Evolutionary conservation across 2,888 invertebrate species (phyloP), one percentile per base, ranked within the genome.

Genomic region (Schizotus pectinicornis): DNA sequence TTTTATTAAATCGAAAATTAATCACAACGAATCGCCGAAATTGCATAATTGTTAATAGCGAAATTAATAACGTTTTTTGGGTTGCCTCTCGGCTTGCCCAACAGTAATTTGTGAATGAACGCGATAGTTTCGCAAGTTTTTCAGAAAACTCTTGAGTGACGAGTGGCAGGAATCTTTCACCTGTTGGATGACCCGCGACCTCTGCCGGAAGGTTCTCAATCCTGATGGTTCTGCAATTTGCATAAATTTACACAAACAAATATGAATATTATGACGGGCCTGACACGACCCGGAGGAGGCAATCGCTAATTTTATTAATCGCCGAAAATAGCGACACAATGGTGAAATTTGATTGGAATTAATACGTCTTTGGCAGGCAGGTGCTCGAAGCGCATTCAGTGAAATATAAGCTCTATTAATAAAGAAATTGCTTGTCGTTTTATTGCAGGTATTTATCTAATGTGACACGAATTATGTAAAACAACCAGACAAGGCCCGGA

Each of bases 221-320:
- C 7, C 45, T 9, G 43, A 53, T 11, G 41, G 35, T 58, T 22
- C 22, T 22, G 22, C 22, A 36, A 58, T 58, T 58, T 58, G 32
- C 54, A 59, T 54, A 54, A 42, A 53, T 59, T 59, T 59, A 59
- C 59, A 59, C 49, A 49, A 45, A 43, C 43, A 48, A 49, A 58
- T 47, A 52, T 31, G 43, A 32, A 39, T 53, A 53, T 53, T 58
- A 37, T 31, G 48, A 57, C 57, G 49, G 48, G 34, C 41, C 42
- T 49, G 58, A 58, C 53, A 57, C 12, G 36, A 34, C 12, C 9
- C n/a, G 3, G 9, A 31, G 34, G 36, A 42, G 34, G 47, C 33
- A 36, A 54, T 54, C 34, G 41, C 45, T 39, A 39, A 47, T 41
- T 54, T 22, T 47, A 47, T 54, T 42, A 54, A 47, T 54, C 47